Evolutionary conservation across 2,113 vertebrate genomes (phyloP).

Genomic region (Carollia perspicillata): DNA sequence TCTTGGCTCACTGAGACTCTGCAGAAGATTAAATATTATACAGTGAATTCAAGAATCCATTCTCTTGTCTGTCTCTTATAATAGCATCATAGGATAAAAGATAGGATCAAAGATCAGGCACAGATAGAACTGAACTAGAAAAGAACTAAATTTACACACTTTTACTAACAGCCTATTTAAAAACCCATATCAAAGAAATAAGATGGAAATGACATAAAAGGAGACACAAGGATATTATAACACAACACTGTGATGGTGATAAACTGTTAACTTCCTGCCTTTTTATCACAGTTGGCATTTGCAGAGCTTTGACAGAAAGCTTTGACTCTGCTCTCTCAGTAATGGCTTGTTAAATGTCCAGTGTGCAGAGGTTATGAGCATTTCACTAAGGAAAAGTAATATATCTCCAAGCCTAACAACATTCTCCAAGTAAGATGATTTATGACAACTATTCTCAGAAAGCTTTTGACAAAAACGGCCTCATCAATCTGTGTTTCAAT

Average conservation of each 20-base stretch:
- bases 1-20: constrained; percentile 27
- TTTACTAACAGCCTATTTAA: constrained; percentile 40
- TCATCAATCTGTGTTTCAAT: neutral
- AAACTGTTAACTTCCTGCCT: neutral
- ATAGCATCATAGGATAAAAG: neutral
- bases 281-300: neutral
- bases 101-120: constrained; percentile 47
- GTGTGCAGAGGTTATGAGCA: neutral
- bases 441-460: neutral
- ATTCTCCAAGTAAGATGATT: neutral
- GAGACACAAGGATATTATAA: neutral
- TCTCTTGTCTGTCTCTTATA: constrained; percentile 27
- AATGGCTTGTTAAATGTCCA: neutral
- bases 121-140: neutral
- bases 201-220: neutral
- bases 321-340: neutral
- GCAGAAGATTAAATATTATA: neutral
- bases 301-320: neutral
- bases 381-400: neutral
- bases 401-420: neutral
- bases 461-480: constrained; percentile 11
- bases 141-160: constrained; percentile 33
- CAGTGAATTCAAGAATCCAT: constrained; percentile 13
- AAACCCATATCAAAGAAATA: constrained; percentile 33
- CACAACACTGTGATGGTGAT: neutral